These are phyloP conservation scores for Tinea semifulvella DNA, from an alignment of 2,888 invertebrate genomes.

Conservation along the genomic window DNA sequence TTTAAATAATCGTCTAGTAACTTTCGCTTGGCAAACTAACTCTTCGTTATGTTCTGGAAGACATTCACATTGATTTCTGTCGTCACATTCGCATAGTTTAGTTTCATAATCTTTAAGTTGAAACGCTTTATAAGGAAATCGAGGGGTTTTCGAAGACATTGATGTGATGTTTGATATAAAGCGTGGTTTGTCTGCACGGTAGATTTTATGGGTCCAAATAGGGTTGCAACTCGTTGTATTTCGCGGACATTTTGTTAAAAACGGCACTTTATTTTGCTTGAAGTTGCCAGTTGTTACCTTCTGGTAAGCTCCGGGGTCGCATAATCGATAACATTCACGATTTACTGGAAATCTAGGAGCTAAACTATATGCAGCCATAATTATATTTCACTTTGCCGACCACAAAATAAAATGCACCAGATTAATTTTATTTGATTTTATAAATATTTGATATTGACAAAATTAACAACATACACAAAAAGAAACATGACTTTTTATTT, in stretches of 20 bases:
- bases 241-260: slow-evolving; percentile 36
- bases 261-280: slow-evolving; percentile 32
- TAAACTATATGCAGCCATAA: slow-evolving; percentile 31
- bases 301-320: slow-evolving; percentile 48
- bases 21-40: slow-evolving; percentile 34
- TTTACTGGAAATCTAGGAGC: slow-evolving; percentile 31
- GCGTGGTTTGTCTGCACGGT: slow-evolving; percentile 23
- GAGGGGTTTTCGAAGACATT: slow-evolving; percentile 36
- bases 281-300: slow-evolving; percentile 19
- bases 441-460: too few species aligned
- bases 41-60: slow-evolving; percentile 23
- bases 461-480: too few species aligned
- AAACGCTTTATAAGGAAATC: slow-evolving; percentile 43
- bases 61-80: slow-evolving; percentile 37
- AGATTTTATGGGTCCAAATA: slow-evolving; percentile 42
- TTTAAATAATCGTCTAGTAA: slow-evolving; percentile 33
- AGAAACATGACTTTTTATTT: too few species aligned
- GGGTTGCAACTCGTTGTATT: slow-evolving; percentile 22
- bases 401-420: too few species aligned
- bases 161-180: slow-evolving; percentile 39
- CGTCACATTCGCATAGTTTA: slow-evolving; percentile 40
- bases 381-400: neutral
- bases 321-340: slow-evolving; percentile 29
- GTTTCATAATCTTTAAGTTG: slow-evolving; percentile 37
- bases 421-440: too few species aligned